Evolutionary conservation across 2,113 vertebrate genomes (phyloP).

Genomic region (Scortum barcoo): DNA sequence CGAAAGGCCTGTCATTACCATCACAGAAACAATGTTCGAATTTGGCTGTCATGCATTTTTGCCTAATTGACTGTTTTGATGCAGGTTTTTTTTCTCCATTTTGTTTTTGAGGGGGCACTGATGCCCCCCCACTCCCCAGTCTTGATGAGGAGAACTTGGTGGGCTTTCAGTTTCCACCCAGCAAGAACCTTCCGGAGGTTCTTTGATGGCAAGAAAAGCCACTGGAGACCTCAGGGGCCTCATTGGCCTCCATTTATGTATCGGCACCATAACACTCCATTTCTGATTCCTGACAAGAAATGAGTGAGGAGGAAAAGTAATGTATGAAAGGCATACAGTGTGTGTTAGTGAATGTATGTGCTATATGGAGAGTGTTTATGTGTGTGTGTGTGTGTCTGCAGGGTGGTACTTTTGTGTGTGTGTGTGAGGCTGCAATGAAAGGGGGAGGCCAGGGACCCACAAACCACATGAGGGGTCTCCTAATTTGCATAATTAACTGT

Average conservation of each 20-base stretch:
- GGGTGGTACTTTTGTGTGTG: slow-evolving; percentile 67
- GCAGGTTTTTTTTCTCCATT: slow-evolving; percentile 67
- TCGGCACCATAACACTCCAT: slow-evolving; percentile 67
- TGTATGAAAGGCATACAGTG: slow-evolving; percentile 70
- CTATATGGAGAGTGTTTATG: slow-evolving; percentile 42
- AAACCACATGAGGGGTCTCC: slow-evolving; percentile 75
- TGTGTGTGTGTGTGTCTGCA: slow-evolving; percentile 48
- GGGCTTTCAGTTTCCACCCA: slow-evolving; percentile 81
- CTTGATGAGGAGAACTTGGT: slow-evolving; percentile 75
- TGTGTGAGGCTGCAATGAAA: slow-evolving; percentile 73
- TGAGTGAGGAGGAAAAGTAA: slow-evolving; percentile 65
- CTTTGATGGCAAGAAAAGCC: slow-evolving; percentile 82
- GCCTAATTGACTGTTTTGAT: slow-evolving; percentile 85
- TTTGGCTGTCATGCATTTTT: slow-evolving; percentile 86
- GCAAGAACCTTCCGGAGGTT: slow-evolving; percentile 83
- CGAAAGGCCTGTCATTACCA: slow-evolving; percentile 79
- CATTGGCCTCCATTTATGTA: slow-evolving; percentile 77
- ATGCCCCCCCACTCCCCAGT: slow-evolving; percentile 57
- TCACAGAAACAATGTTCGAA: slow-evolving; percentile 83
- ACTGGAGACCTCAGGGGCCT: slow-evolving; percentile 77
- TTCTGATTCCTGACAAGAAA: slow-evolving; percentile 75
- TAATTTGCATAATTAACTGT: slow-evolving; percentile 87
- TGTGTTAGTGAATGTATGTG: slow-evolving; percentile 51
- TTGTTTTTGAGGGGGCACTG: slow-evolving; percentile 68
- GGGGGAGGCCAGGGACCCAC: slow-evolving; percentile 73